A percentile compares a stretch with the other conserved stretches of the same genome.
Conservation (phyloP, 2,797 vertebrate species). For the Pseudocheirus occidentalis region DNA sequence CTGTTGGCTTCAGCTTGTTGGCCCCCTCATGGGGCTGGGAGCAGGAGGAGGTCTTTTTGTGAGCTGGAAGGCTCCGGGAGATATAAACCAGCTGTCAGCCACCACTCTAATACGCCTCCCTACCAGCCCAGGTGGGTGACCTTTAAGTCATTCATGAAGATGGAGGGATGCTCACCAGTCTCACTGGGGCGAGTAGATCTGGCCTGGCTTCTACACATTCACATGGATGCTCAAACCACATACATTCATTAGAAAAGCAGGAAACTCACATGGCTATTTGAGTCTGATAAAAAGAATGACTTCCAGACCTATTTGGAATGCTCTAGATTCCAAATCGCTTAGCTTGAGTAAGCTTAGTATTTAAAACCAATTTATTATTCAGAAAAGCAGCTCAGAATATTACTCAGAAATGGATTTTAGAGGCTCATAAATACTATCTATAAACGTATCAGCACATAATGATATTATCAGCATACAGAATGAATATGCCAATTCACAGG, state of each 20-base stretch:
- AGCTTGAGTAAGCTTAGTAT: slow-evolving; percentile 24
- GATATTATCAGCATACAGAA: slow-evolving; percentile 38
- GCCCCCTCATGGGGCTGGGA: neutral
- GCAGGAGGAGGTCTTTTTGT: neutral
- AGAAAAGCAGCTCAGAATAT: slow-evolving; percentile 30
- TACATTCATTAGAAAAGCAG: neutral
- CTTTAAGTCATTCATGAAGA: neutral
- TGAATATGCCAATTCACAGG: slow-evolving; percentile 14
- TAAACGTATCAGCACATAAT: slow-evolving; percentile 42
- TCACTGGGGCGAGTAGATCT: neutral
- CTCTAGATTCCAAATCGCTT: slow-evolving; percentile 13
- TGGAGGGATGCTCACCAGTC: neutral
- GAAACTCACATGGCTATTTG: slow-evolving; percentile 3
- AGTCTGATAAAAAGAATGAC: slow-evolving; percentile 7
- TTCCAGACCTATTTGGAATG: neutral
- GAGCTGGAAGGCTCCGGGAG: neutral
- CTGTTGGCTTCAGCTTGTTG: neutral
- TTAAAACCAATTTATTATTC: slow-evolving; percentile 52
- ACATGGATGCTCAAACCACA: neutral
- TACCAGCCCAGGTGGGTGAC: neutral
- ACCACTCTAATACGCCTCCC: neutral
- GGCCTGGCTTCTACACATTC: neutral
- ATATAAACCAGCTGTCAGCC: neutral
- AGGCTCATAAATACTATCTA: slow-evolving; percentile 48
- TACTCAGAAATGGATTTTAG: slow-evolving; percentile 43